Conservation (phyloP, 2,888 invertebrate species). For the Barypeithes pellucidus region DNA sequence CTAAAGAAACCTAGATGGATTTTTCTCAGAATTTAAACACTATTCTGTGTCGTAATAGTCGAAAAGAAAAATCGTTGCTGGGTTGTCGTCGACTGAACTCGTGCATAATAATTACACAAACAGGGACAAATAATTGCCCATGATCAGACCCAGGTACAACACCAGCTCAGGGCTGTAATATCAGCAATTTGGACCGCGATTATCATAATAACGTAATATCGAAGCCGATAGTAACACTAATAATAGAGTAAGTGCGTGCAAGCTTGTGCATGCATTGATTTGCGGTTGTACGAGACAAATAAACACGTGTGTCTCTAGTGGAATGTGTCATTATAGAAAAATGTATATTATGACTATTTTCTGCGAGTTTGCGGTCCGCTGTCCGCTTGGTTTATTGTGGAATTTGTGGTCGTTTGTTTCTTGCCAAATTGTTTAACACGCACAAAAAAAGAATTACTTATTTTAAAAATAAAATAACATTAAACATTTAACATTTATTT, state of each 20-base stretch:
- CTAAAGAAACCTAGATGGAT: no score
- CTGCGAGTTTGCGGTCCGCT: no score
- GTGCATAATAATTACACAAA: slow-evolving; percentile 15
- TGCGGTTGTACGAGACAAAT: slow-evolving; percentile 37
- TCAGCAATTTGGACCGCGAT: slow-evolving; percentile 63
- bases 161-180: slow-evolving; percentile 61
- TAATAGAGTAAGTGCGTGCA: slow-evolving; percentile 53
- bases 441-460: no score
- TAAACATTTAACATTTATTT: no score
- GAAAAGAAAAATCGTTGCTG: not conserved
- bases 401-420: no score
- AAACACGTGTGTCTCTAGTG: slow-evolving; percentile 36
- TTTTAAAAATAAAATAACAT: no score
- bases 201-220: slow-evolving; percentile 66
- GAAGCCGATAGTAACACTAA: slow-evolving; percentile 58
- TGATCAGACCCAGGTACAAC: slow-evolving; percentile 38
- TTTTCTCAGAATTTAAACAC: no score
- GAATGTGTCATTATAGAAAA: slow-evolving; percentile 42
- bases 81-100: not conserved
- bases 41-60: not conserved
- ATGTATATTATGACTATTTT: not conserved
- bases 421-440: no score
- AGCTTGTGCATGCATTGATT: slow-evolving; percentile 29
- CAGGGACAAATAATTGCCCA: slow-evolving; percentile 29
- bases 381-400: no score